Base-by-base conservation (phyloP, 2,797 vertebrate species). In the Gallirallus australis region DNA sequence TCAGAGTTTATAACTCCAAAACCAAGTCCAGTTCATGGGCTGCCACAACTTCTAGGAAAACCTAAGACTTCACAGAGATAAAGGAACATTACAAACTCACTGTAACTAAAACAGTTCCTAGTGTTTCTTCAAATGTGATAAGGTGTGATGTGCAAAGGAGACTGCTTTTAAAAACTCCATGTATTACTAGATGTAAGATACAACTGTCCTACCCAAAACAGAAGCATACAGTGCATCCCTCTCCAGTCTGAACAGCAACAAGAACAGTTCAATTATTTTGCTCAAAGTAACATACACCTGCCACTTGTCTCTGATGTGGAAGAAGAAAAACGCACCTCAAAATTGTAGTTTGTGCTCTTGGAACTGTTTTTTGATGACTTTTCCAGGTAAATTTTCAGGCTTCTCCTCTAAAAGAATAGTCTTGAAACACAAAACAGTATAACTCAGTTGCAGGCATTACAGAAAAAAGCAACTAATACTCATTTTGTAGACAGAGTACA, bases 11-110 rank as follows among this genome's bases (percentile, higher is more conserved):
- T 59, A 80, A 86, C 69, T 94, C 37, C 75, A 86, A 95, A 95
- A 82, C 1, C 0, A 94, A 92, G 90, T 42, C 86, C 75, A 96
- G 94, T 96, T 91, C 77, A 82, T 39, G 52, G 72, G 30, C 64
- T 91, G 85, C 68, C 65, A 86, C 72, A 81, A 81, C 80, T 86
- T 82, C 81, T 45, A 95, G 82, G 64, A 76, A 95, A 94, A 90
- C 0, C 0, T 60, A 72, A 59, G 83, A 37, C 78, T 91, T 84
- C 60, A 65, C 37, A 82, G 82, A 90, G 75, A 85, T 89, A 80
- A 90, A 93, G 45, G 42, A 82, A 64, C 7, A 14, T 66, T 50
- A 94, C 37, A 79, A 90, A 80, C 37, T 50, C 75, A 27, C 30
- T 75, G 71, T 45, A 93, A 77, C 56, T 68, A 70, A 92, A 91